phyloP scores from a whole-genome alignment of 2,888 invertebrate genomes.

The Cephus rjabovi region DNA sequence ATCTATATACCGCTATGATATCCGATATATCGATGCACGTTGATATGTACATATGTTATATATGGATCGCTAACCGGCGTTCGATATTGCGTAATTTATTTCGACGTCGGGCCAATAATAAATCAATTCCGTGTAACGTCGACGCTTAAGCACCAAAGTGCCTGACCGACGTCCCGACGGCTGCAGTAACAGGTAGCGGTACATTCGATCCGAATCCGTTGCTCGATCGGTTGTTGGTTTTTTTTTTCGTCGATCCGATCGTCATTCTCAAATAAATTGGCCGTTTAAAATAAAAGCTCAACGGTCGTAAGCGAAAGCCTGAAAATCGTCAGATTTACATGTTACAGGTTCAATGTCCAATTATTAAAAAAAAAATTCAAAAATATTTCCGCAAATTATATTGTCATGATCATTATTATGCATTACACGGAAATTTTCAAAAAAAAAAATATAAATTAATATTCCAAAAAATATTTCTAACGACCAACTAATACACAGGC shows the following conservation, averaged over 20 bases:
- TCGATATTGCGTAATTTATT: neutral
- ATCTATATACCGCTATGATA: neutral
- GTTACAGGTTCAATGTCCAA: neutral
- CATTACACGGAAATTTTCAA: no score
- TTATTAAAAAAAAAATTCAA: no score
- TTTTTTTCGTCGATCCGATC: neutral
- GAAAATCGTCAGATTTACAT: neutral
- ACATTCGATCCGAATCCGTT: neutral
- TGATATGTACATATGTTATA: neutral
- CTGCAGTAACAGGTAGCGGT: neutral
- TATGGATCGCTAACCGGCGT: neutral
- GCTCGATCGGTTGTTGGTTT: neutral
- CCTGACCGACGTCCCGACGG: neutral
- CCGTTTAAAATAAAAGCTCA: no score
- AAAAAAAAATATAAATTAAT: neutral
- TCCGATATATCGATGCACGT: neutral
- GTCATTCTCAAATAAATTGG: neutral
- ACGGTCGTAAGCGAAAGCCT: accelerated
- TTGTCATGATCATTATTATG: no score
- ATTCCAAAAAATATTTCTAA: neutral
- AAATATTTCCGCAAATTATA: no score
- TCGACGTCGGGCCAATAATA: neutral
- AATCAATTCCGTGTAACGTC: neutral
- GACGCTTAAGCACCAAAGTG: neutral
- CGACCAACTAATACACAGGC: neutral